Conservation (phyloP, 2,888 invertebrate genomes). For the Caenorhabditis imperialis region DNA sequence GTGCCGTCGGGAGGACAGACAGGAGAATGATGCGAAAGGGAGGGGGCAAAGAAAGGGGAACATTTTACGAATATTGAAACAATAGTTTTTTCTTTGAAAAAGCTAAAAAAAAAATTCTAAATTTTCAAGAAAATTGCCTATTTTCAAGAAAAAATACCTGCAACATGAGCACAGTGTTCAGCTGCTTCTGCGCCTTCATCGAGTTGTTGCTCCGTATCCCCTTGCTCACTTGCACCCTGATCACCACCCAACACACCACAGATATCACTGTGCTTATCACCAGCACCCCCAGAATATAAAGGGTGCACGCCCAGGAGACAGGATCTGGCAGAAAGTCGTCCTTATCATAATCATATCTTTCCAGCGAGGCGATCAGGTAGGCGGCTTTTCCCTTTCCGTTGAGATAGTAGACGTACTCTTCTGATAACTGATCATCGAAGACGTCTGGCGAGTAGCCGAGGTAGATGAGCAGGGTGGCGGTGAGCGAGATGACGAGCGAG, state of each 20-base stretch:
- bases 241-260: constrained; percentile 22
- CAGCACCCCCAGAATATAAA: constrained; percentile 29
- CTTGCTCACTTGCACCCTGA: constrained; percentile 6
- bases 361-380: constrained; percentile 43
- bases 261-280: constrained; percentile 24
- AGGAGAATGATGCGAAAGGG: background rate
- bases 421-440: constrained; percentile 29
- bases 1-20: background rate
- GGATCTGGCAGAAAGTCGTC: constrained; percentile 18
- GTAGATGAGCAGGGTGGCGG: constrained; percentile 12
- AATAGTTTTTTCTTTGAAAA: background rate
- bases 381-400: constrained; percentile 41
- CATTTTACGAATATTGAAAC: constrained; percentile 8
- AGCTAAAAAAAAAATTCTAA: too few relatives aligned
- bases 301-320: constrained; percentile 23
- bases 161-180: constrained; percentile 24
- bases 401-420: constrained; percentile 29
- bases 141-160: constrained; percentile 13
- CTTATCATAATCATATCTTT: constrained; percentile 19
- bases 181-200: constrained; percentile 28
- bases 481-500: constrained; percentile 27
- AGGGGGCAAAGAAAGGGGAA: background rate
- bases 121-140: too few relatives aligned
- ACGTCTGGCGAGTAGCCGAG: constrained; percentile 29
- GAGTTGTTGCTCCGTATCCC: constrained; percentile 21